Evolutionary conservation across 2,888 invertebrate species (phyloP), one percentile per base, ranked within the genome.

Genomic region (Orthonychiurus folsomi): DNA sequence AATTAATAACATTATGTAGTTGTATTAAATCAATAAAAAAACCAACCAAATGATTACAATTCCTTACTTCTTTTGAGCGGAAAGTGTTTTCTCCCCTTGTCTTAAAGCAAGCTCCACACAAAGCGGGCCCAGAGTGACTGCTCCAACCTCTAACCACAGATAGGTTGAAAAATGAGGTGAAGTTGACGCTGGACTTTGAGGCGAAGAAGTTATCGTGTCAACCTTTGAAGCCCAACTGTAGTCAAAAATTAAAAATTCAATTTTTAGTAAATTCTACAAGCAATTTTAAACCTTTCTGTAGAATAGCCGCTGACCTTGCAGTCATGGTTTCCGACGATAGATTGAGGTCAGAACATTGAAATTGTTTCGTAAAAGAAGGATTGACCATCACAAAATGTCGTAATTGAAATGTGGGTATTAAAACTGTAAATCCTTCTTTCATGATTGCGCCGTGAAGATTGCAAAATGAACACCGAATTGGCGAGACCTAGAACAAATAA

Each of bases 381-480:
- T 72, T 72, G 0, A 72, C 72, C 69, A 69, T 69, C 69, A 87
- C 83, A 76, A 84, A 86, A 74, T 88, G 85, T 27, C 84, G 80
- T 59, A 87, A 73, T 63, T 83, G 78, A 66, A 92, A 83, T 68
- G 86, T 85, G 1, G 91, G 89, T 65, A 95, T 78, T 56, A 95
- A 81, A 3, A 88, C 88, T 2, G 93, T 93, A 27, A 94, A 82
- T 1, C 95, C 95, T 1, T 88, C 87, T 71, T 89, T 88, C 37
- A 92, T 92, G 74, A 90, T 88, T 69, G 88, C 86, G 0, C 94
- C 93, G 75, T 96, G 95, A n/a, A 96, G 81, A 79, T 96, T 96
- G 75, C 96, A 96, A 56, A 87, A 89, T 24, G 93, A 87, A 65
- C 94, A 78, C 58, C 94, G 84, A 47, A 94, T 83, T 1, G 95